Evolutionary conservation across 1,140 invertebrate genomes (phyloP), one percentile per base, ranked within the genome.

Genomic region (Arion vulgaris): DNA sequence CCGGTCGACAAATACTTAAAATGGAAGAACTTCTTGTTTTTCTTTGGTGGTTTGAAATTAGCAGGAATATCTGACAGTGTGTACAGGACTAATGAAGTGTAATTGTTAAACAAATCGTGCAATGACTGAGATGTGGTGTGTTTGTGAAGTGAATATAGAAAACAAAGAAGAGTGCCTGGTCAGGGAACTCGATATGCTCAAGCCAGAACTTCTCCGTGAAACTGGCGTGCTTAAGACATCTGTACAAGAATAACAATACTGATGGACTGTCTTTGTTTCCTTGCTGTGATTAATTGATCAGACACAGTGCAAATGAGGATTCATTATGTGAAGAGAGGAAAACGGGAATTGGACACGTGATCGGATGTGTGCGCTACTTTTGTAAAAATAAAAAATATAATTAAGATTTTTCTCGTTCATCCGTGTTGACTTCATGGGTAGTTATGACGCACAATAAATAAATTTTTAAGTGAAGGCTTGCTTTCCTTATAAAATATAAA

Each of bases 301-400:
- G 62, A 32, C 62, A 32, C n/a, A 2, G 28, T 66, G 62, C 62
- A 66, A 32, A 66, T 66, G 62, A 28, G 62, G 28, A 66, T 32
- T 66, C 62, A 66, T 66, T 66, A 66, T 32, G 28, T 32, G 62
- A 34, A 34, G 62, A 66, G 62, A 66, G n/a, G n/a, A n/a, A 66
- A 66, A 34, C 28, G 62, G 28, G 62, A 19, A 26, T 23, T 57
- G 51, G 17, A 57, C 51, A 57, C 51, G 51, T 57, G 51, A 23
- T 57, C 51, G 41, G 41, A 45, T 45, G 41, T 45, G 41, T 45
- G 41, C 41, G 41, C 5, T 45, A 45, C 41, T 45, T 45, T 45
- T 45, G 5, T n/a, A n/a, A n/a, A n/a, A n/a, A n/a, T n/a, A n/a
- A n/a, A n/a, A n/a, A n/a, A n/a, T n/a, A n/a, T n/a, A n/a, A n/a